Base-by-base conservation (phyloP, 2,888 invertebrate genomes). In the Zygogramma bicolorata region DNA sequence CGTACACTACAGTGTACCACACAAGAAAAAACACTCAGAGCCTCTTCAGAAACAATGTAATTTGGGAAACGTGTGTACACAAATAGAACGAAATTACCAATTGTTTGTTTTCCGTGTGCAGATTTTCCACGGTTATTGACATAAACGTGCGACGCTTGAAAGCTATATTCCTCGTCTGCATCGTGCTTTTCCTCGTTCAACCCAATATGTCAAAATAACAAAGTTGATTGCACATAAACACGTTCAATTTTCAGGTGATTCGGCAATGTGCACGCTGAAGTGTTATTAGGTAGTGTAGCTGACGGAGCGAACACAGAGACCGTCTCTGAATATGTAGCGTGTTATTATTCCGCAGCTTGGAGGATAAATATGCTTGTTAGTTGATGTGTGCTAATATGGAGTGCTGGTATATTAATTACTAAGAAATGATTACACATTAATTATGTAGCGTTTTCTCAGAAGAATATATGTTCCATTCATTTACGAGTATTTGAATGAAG, bases 141-240 rank as follows among this genome's bases (percentile, higher is more conserved):
- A 46, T 1, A 7, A 46, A 1, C 20, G 42, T 15, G 5, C 7
- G 7, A 7, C 42, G 15, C n/a, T 40, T 20, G n/a, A n/a, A n/a
- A n/a, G 42, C 15, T 46, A 46, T 46, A 20, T 18, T 46, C 18
- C 18, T 20, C 10, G 2, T 2, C 3, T 20, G 18, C 20, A 8
- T 20, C 10, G 3, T 20, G 8, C 46, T 3, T 46, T 38, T 46
- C 20, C 18, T 10, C 4, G 40, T 38, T 25, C 5, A 61, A 61
- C 61, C 10, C 46, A 42, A 63, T 63, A 63, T 63, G 42, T 63
- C 27, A 63, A 31, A 46, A 63, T 63, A 63, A 63, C 62, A 63
- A 46, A 46, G 62, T 63, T 63, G 46, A 63, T 63, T 63, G 18
- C 25, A 63, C 29, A 63, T 63, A 63, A 63, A 63, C 63, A 63